Conservation (phyloP, 2,113 vertebrate genomes). For the Choloepus hoffmanni region DNA sequence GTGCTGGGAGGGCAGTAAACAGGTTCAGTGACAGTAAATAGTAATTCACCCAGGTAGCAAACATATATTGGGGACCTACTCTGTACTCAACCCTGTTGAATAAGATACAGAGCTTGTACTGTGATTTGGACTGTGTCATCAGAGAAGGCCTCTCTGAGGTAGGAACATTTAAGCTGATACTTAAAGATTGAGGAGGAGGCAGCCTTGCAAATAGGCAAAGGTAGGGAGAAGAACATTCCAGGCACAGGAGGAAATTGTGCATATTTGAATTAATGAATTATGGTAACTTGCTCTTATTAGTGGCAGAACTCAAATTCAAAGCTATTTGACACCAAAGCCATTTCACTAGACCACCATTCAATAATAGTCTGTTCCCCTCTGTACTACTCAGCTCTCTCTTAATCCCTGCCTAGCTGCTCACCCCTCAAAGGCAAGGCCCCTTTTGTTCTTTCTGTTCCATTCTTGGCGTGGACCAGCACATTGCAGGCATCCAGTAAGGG, state of each 20-base stretch:
- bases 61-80: not conserved
- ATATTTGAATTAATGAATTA: not conserved
- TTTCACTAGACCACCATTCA: not conserved
- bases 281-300: not conserved
- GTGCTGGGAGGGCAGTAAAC: not conserved
- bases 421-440: not conserved
- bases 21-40: not conserved
- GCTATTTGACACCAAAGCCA: not conserved
- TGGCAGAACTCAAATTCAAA: constrained; percentile 23
- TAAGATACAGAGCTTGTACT: not conserved
- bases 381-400: not conserved
- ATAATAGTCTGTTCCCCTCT: not conserved
- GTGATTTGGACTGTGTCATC: not conserved
- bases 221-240: not conserved
- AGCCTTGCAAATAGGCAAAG: not conserved
- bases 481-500: not conserved
- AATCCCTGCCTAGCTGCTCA: not conserved
- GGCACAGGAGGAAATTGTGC: not conserved
- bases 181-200: constrained; percentile 42
- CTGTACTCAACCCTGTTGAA: not conserved
- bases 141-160: not conserved
- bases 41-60: not conserved
- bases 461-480: not conserved
- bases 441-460: not conserved
- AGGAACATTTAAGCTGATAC: not conserved